Base-by-base conservation (phyloP, 2,797 vertebrate genomes). In the Chelidonichthys spinosus region DNA sequence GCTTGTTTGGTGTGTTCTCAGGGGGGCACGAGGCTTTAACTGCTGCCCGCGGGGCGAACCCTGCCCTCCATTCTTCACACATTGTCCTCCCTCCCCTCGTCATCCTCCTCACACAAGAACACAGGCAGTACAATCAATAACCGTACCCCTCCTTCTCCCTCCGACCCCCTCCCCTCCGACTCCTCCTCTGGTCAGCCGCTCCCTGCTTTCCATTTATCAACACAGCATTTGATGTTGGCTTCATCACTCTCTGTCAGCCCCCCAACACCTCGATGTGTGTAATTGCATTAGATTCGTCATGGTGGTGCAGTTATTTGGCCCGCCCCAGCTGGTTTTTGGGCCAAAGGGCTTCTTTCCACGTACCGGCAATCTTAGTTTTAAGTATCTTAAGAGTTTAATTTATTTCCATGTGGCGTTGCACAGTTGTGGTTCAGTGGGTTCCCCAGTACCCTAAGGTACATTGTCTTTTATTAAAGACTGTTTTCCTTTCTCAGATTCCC, bases 281-380 rank as follows among this genome's bases (percentile, higher is more conserved):
- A 87, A 91, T 79, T 93, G 90, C 90, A 85, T 94, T 91, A 91
- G 82, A 92, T 92, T 91, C 59, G 91, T 90, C 88, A 92, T 37
- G 80, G 85, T 82, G 86, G 74, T 40, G 65, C 54, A 44, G 74
- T 84, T 83, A 81, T 87, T 75, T 79, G 82, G 71, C 69, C 63
- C 54, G 33, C 69, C 82, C 62, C 89, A 71, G 73, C 85, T 78
- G 79, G 72, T 82, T 40, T 40, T 43, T 7, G 60, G 75, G 62
- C 80, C 85, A 85, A 59, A 85, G 82, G 82, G 60, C 63, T 66
- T 82, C 78, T 88, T 75, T 85, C 69, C 67, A 46, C 64, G 66
- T 78, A 78, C 84, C 72, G 76, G 72, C 75, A 81, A 64, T 55
- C 70, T 84, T 78, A 80, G 75, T 71, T 86, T 85, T 75, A 84